Evolutionary conservation across 2,797 vertebrate species (phyloP), one percentile per base, ranked within the genome.

Genomic region (Cirrhinus molitorella): DNA sequence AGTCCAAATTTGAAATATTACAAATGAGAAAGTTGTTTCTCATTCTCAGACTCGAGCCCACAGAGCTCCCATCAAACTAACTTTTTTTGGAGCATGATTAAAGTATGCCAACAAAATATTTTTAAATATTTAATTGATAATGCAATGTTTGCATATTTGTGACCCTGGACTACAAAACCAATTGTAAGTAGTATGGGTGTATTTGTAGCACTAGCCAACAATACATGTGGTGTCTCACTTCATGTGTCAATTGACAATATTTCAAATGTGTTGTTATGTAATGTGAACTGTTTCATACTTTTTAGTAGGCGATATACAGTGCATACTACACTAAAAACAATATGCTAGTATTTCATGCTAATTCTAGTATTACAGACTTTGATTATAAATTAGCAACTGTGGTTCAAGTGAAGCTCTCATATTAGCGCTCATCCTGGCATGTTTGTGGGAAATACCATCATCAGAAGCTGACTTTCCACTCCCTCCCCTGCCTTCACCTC

Each of bases 361-460:
- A 16, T 45, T 23, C 31, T 28, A 34, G 61, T 34, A 17, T 13
- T 81, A 9, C 43, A 37, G 14, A 55, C 25, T 17, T 81, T 23
- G 43, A 17, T n/a, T 75, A 84, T 88, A 89, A 90, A 92, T 94
- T 92, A 84, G 87, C 72, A 78, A 59, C 70, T 55, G 37, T 6
- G 6, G 49, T 83, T 66, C 16, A 90, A 92, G 81, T 85, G 75
- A 81, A 77, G 73, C 86, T 91, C 85, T 91, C 87, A 80, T 82
- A 67, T 79, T 85, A 66, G 14, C 80, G 88, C 92, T 78, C 88
- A 89, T 91, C 89, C 73, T 80, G 89, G 88, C 92, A 89, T 21
- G 91, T 86, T 63, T 81, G 81, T 90, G 91, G 81, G 88, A 93
- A 88, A 93, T 93, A 81, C 89, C 90, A 85, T 77, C 13, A 31